Evolutionary conservation across 2,113 vertebrate genomes (phyloP), one percentile per base, ranked within the genome.

Genomic region (Hipposideros armiger): DNA sequence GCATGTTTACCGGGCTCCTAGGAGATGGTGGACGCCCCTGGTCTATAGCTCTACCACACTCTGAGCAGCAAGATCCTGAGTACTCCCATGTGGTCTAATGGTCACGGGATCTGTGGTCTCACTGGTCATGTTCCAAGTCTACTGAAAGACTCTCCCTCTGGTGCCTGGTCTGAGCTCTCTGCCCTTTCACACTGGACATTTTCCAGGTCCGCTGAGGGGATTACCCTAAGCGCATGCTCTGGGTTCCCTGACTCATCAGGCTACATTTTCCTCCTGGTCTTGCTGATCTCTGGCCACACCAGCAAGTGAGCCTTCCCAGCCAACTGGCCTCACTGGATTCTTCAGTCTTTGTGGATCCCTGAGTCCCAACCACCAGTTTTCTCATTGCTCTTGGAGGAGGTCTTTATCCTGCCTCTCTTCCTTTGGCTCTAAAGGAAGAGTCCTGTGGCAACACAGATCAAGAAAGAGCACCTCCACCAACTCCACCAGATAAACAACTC

Each of bases 341-440:
- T 50, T 83, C 10, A 50, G n/a, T 22, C 28, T n/a, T 32, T 69
- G 40, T 14, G 60, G 82, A 83, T 9, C 47, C 47, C 2, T 80
- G 6, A 52, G 60, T 45, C 36, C 13, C 9, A 40, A 14, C 54
- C 40, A 67, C 50, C 3, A 62, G 70, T 19, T 77, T 95, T 82
- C 52, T 87, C 47, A 81, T 16, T 4, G 40, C n/a, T 58, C 60
- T 69, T 56, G 11, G n/a, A 42, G 62, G 19, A 81, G 13, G 28
- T 64, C 32, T 66, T 76, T 47, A 72, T 73, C n/a, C 19, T 45
- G 20, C 16, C 58, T 17, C n/a, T 54, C 30, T 24, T 62, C 30
- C 28, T 56, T 58, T 66, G 36, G 58, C 26, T 56, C 50, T n/a
- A 40, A 97, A 94, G 74, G 45, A 86, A 83, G 67, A 88, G 30